Percentiles rank a stretch among this genome's conserved stretches.
phyloP scores from a whole-genome alignment of 2,113 vertebrate genomes.

The Alexandromys fortis region DNA sequence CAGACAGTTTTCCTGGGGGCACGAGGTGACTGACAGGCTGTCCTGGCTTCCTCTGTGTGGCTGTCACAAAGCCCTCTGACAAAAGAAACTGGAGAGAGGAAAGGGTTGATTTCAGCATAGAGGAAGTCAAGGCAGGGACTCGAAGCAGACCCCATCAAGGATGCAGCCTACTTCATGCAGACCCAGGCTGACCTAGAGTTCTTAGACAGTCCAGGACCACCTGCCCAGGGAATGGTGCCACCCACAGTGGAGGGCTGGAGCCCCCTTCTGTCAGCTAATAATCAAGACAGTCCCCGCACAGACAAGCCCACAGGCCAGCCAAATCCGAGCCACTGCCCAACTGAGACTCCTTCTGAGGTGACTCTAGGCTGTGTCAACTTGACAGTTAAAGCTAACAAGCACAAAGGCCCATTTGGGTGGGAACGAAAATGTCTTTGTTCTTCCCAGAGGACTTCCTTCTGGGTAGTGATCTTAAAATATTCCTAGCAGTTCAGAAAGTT shows the following conservation, averaged over 20 bases:
- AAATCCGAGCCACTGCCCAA: not conserved
- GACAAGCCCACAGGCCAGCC: not conserved
- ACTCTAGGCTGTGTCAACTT: not conserved
- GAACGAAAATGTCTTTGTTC: not conserved
- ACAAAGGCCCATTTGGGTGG: not conserved
- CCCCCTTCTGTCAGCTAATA: not conserved
- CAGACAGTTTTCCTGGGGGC: not conserved
- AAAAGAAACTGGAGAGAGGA: not conserved
- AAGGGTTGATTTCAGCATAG: too few species aligned
- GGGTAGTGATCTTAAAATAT: not conserved
- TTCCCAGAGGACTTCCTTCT: not conserved
- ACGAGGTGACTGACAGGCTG: not conserved
- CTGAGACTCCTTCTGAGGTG: not conserved
- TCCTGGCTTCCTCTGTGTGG: not conserved
- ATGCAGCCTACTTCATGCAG: not conserved
- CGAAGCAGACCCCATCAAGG: not conserved
- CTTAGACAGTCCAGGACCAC: not conserved
- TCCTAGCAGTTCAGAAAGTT: not conserved
- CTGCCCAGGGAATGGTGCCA: not conserved
- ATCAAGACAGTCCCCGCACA: not conserved
- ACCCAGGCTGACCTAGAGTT: not conserved
- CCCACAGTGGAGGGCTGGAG: not conserved
- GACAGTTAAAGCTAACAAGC: not conserved
- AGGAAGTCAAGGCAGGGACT: not conserved
- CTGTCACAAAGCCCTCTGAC: not conserved